Evolutionary conservation across 2,888 invertebrate genomes (phyloP).

Genomic region (Phortica okadai): DNA sequence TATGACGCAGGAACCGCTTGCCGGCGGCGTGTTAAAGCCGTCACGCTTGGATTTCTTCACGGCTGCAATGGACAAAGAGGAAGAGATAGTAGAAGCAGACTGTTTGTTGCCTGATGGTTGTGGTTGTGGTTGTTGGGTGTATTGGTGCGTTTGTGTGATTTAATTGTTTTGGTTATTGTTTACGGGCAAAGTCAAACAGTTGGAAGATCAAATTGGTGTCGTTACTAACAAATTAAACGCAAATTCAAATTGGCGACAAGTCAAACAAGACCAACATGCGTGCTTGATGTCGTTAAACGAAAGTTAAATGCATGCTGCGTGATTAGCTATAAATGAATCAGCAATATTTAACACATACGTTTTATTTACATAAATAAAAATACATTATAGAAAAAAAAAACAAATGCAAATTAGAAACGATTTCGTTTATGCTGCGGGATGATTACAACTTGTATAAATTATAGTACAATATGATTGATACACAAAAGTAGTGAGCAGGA

Average conservation of each 20-base stretch:
- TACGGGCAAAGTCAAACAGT: background rate
- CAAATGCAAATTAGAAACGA: background rate
- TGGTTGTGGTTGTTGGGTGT: background rate
- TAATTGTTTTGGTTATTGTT: slow-evolving; percentile 34
- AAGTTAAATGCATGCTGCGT: slow-evolving; percentile 8
- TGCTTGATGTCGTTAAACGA: slow-evolving; percentile 25
- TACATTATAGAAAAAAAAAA: background rate
- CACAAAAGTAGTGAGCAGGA: background rate
- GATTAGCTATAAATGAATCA: background rate
- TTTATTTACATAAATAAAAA: background rate
- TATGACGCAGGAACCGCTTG: background rate
- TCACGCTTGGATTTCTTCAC: slow-evolving; percentile 20
- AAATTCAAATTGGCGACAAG: slow-evolving; percentile 22
- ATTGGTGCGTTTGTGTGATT: slow-evolving; percentile 30
- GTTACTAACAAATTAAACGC: slow-evolving; percentile 3
- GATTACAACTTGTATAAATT: too few species aligned
- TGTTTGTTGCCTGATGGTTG: slow-evolving; percentile 14
- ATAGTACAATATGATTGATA: too few species aligned
- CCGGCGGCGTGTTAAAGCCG: background rate
- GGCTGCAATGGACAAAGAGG: slow-evolving; percentile 4
- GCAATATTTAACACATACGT: background rate
- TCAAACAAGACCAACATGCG: slow-evolving; percentile 46
- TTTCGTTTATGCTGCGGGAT: background rate
- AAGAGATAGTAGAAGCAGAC: slow-evolving; percentile 10
- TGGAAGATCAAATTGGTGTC: background rate